A percentile compares a stretch with the other conserved stretches of the same genome.
These are phyloP conservation scores for Ageneiosus marmoratus DNA, from an alignment of 2,113 vertebrate genomes.

Conservation along the genomic window DNA sequence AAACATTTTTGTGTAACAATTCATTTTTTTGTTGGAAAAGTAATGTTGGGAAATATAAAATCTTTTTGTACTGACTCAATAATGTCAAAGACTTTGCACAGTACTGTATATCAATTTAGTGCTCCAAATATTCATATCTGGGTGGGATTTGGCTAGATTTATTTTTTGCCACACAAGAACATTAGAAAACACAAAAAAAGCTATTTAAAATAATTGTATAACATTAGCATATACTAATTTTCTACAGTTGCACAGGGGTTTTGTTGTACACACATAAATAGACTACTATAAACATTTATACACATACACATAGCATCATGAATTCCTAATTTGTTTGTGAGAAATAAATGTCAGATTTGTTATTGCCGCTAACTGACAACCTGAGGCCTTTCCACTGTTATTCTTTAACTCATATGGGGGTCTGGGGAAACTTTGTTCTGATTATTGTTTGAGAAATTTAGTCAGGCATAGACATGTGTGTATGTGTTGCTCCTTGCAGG, in stretches of 20 bases:
- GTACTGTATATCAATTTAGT: background rate
- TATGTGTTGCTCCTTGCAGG: constrained; percentile 4
- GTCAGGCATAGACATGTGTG: background rate
- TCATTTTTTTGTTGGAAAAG: no score
- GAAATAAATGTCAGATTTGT: background rate
- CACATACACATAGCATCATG: background rate
- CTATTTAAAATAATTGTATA: background rate
- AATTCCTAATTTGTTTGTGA: background rate
- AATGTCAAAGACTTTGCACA: no score
- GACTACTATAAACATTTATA: background rate
- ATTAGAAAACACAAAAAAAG: background rate
- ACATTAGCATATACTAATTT: background rate
- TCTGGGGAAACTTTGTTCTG: background rate
- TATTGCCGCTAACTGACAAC: background rate
- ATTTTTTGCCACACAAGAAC: background rate
- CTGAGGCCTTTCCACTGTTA: background rate
- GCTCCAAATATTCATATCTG: background rate
- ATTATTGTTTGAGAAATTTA: background rate
- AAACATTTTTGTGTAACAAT: no score
- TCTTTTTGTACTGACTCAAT: no score
- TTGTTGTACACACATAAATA: background rate
- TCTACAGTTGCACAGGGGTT: background rate
- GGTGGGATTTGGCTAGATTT: background rate
- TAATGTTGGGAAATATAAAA: no score
- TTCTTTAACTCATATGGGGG: background rate